These are phyloP conservation scores for Rotaria socialis DNA, from an alignment of 2,888 invertebrate genomes.

Conservation along the genomic window DNA sequence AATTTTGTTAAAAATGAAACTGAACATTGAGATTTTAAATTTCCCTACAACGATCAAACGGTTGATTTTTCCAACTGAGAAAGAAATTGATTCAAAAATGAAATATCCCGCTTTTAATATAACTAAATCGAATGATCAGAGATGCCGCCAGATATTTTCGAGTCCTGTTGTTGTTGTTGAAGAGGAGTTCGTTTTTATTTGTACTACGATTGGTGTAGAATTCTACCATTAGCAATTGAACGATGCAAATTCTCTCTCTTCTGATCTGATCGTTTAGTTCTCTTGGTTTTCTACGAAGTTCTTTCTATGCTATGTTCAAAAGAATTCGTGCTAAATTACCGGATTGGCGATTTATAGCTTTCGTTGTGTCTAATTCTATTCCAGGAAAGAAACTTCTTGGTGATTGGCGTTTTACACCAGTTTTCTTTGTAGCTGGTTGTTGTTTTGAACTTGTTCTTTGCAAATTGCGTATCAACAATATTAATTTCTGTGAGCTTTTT, in stretches of 20 bases:
- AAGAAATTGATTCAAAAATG: not conserved
- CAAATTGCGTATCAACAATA: not conserved
- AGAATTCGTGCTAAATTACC: not conserved
- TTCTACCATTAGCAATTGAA: not conserved
- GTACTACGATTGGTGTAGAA: not conserved
- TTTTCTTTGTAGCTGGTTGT: slow-evolving; percentile 4
- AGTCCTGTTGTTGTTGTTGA: no score
- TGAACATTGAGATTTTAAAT: not conserved
- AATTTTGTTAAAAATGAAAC: not conserved
- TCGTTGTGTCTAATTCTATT: not conserved
- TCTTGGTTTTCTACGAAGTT: not conserved
- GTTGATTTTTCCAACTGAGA: not conserved
- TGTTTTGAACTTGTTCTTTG: slow-evolving; percentile 5
- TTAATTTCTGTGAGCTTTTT: not conserved
- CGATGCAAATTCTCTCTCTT: not conserved
- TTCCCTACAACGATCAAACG: not conserved
- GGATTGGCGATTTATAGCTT: not conserved
- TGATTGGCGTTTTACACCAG: not conserved
- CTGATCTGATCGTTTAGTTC: no score
- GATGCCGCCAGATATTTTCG: not conserved
- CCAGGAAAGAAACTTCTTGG: slow-evolving; percentile 14
- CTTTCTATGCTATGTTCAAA: not conserved
- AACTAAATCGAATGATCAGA: not conserved
- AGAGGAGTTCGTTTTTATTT: not conserved
- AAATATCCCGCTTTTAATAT: no score